A percentile compares a stretch with the other conserved stretches of the same genome.
These are phyloP conservation scores for Pristionchus pacificus DNA, from an alignment of 1,140 invertebrate genomes.

Conservation along the genomic window DNA sequence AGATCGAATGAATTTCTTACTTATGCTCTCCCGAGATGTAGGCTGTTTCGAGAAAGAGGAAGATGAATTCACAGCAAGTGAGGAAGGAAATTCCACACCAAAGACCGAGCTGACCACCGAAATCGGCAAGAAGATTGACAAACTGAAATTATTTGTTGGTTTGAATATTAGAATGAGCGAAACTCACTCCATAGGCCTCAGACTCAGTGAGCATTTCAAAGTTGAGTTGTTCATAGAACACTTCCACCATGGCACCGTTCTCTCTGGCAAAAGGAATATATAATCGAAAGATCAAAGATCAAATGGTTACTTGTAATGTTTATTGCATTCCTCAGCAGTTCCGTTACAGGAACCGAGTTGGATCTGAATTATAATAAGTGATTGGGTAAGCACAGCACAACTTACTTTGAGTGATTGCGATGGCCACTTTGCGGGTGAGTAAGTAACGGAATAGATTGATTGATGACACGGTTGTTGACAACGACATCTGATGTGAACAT, in stretches of 20 bases:
- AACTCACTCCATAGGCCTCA: conserved; percentile 46
- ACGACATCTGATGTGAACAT: too few species aligned
- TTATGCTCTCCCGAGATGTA: conserved; percentile 45
- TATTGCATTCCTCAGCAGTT: conserved; percentile 45
- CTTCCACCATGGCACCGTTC: conserved; percentile 54
- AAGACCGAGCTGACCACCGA: conserved; percentile 48
- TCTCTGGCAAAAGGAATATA: conserved; percentile 31
- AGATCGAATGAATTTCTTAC: conserved; percentile 13
- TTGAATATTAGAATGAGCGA: background rate
- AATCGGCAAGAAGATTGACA: conserved; percentile 50
- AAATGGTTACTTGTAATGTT: conserved; percentile 46
- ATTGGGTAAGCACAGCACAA: too few species aligned
- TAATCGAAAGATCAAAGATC: background rate
- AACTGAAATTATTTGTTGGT: conserved; percentile 33
- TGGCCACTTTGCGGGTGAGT: conserved; percentile 47
- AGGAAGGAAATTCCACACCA: conserved; percentile 53
- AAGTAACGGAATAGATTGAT: conserved; percentile 50
- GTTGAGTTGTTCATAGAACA: conserved; percentile 53
- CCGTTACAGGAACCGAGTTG: conserved; percentile 45
- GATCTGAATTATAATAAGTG: too few species aligned
- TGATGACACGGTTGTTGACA: conserved; percentile 51
- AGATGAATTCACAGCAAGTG: conserved; percentile 51
- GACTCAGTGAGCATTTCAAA: conserved; percentile 53
- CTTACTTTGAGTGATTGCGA: background rate
- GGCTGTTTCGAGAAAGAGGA: conserved; percentile 46